Evolutionary conservation across 2,888 invertebrate genomes (phyloP).

Genomic region (Aelia acuminata): DNA sequence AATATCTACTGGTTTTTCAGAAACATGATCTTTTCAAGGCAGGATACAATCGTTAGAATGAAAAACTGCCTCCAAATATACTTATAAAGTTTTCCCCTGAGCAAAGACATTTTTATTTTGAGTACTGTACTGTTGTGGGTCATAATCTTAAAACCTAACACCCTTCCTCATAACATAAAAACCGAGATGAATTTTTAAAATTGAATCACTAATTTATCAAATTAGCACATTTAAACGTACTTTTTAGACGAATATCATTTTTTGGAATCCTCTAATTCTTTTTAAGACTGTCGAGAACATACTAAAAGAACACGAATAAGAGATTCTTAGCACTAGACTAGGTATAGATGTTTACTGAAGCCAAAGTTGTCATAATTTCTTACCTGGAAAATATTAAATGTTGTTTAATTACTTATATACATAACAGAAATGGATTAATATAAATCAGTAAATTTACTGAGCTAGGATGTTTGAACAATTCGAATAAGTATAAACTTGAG

Average conservation of each 20-base stretch:
- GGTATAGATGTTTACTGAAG: background rate
- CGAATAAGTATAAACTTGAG: background rate
- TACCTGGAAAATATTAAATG: background rate
- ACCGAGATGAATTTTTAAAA: too few species aligned
- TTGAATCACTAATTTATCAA: too few species aligned
- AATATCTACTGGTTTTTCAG: too few species aligned
- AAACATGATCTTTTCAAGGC: too few species aligned
- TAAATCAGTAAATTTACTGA: background rate
- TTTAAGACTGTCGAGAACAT: background rate
- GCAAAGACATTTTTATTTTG: too few species aligned
- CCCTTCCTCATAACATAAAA: too few species aligned
- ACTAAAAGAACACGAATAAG: background rate
- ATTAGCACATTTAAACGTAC: background rate
- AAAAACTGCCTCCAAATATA: too few species aligned
- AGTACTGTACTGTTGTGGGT: too few species aligned
- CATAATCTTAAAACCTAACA: too few species aligned
- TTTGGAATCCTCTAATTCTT: background rate
- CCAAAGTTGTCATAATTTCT: conserved; percentile 42
- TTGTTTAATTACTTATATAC: background rate
- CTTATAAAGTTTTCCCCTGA: too few species aligned
- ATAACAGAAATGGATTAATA: background rate
- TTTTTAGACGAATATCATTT: background rate
- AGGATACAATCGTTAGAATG: too few species aligned
- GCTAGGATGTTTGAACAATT: background rate
- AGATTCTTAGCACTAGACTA: background rate